phyloP scores from a whole-genome alignment of 2,797 vertebrate species.

The Bothrops alternatus region DNA sequence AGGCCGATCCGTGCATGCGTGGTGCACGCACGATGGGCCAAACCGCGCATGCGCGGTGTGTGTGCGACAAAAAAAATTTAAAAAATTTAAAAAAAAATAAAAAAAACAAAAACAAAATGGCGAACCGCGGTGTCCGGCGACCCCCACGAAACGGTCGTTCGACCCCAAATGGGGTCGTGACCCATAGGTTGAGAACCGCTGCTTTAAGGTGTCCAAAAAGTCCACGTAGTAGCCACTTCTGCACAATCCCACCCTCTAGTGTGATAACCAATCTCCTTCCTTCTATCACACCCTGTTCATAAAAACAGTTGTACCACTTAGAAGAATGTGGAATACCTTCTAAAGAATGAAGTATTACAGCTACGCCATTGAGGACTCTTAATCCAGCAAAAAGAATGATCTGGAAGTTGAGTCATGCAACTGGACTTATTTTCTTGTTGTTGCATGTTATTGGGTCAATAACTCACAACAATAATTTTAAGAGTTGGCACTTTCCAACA shows the following conservation, averaged over 20 bases:
- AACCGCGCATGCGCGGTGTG: too few species aligned
- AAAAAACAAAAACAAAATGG: too few species aligned
- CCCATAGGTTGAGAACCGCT: too few species aligned
- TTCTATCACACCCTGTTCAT: not conserved
- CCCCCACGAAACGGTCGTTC: too few species aligned
- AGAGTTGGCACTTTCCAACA: not conserved
- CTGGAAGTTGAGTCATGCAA: not conserved
- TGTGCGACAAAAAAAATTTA: too few species aligned
- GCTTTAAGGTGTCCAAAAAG: not conserved
- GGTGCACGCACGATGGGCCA: too few species aligned
- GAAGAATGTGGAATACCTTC: not conserved
- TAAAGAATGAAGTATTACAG: not conserved
- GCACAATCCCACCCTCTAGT: not conserved
- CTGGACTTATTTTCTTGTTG: not conserved
- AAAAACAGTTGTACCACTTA: not conserved
- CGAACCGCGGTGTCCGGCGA: too few species aligned
- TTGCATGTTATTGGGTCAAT: not conserved
- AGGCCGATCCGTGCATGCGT: too few species aligned
- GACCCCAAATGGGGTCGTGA: too few species aligned
- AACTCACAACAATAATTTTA: not conserved
- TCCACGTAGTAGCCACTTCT: not conserved
- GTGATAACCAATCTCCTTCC: not conserved
- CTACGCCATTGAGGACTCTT: fast-evolving
- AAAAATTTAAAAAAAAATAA: too few species aligned
- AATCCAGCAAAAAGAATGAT: not conserved